A percentile compares a stretch with the other conserved stretches of the same genome.
phyloP scores from a whole-genome alignment of 2,113 vertebrate genomes.

The Dendrocopos noguchii region DNA sequence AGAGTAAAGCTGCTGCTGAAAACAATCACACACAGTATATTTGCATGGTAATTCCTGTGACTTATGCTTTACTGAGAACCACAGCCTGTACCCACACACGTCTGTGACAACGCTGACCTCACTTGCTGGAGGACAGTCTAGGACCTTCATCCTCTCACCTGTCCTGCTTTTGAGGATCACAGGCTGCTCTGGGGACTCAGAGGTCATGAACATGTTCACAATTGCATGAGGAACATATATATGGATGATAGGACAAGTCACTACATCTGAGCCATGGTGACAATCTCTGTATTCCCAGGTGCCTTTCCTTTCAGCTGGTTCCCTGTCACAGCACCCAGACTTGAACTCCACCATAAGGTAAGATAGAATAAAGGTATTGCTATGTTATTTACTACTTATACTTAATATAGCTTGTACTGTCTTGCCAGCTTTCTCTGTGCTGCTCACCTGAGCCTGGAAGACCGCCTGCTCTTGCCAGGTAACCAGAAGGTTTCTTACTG shows the following conservation, averaged over 20 bases:
- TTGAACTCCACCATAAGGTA: neutral
- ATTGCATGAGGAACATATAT: neutral
- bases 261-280: accelerated
- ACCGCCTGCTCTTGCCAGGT: neutral
- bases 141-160: accelerated
- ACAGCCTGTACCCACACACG: accelerated
- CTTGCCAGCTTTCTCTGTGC: neutral
- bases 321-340: neutral
- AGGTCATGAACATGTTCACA: neutral
- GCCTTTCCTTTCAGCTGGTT: neutral
- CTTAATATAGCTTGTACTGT: neutral
- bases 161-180: neutral
- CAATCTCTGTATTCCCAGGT: neutral
- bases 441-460: neutral
- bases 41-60: neutral
- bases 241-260: neutral
- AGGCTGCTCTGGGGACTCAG: neutral
- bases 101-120: accelerated
- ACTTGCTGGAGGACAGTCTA: neutral
- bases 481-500: neutral
- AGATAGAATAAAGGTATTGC: neutral
- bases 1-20: neutral
- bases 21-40: neutral
- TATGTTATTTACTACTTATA: neutral
- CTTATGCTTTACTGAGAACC: neutral